Evolutionary conservation across 2,888 invertebrate species (phyloP).

Genomic region (Julus scanicus): DNA sequence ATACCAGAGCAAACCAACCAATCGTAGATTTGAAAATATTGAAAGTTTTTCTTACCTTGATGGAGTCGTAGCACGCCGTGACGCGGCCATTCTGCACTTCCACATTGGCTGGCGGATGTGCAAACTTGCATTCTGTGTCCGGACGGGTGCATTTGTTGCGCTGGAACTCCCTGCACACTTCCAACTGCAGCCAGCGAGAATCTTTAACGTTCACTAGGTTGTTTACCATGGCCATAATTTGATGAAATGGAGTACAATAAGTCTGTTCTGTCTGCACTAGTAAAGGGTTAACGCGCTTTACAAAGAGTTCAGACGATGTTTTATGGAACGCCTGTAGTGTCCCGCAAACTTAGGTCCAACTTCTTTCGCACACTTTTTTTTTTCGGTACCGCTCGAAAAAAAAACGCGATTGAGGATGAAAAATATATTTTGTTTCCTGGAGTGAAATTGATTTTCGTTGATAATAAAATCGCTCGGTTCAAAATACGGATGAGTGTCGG

Average conservation of each 20-base stretch:
- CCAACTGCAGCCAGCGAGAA: constrained; percentile 99
- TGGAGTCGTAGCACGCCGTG: constrained; percentile 99
- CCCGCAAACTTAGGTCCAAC: no score
- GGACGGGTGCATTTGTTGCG: constrained; percentile 99
- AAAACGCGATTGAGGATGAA: neutral
- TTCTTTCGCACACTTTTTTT: neutral
- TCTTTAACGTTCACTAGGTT: constrained; percentile 98
- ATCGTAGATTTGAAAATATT: no score
- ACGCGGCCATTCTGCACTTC: constrained; percentile 99
- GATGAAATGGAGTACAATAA: neutral
- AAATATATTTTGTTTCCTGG: neutral
- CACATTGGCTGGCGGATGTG: constrained; percentile 99
- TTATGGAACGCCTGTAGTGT: neutral
- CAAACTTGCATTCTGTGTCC: constrained; percentile 99
- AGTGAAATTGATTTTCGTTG: neutral
- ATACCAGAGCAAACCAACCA: no score
- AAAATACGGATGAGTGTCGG: neutral
- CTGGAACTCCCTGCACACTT: constrained; percentile 99
- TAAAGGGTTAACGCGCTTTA: neutral
- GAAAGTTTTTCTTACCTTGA: constrained; percentile 82
- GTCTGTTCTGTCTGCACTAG: neutral
- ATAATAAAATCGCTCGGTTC: neutral
- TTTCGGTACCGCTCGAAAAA: neutral
- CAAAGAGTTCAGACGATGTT: neutral
- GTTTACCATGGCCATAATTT: constrained; percentile 90